Base-by-base conservation (phyloP, 1,140 invertebrate species). In the Lamellibrachia luymesi region DNA sequence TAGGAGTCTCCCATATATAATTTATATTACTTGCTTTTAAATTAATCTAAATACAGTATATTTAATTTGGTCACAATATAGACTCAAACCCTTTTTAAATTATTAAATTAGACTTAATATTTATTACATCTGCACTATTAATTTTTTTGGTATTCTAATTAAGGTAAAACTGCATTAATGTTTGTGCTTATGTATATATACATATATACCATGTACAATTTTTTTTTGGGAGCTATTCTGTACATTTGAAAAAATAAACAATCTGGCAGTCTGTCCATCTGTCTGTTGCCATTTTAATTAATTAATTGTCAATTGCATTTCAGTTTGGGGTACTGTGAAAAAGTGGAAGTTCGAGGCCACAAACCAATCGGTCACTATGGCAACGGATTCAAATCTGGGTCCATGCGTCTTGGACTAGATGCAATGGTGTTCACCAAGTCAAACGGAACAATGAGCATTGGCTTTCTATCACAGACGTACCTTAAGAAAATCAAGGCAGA, bases 241-340 rank as follows among this genome's bases (percentile, higher is more conserved):
- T 38, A 38, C 38, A 38, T 38, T 38, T 38, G 38, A 38, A 38
- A 38, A 38, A 38, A 38, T 38, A 38, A 38, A 38, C 38, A 38
- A 38, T 38, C 38, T 38, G 38, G 38, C 38, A 38, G 38, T 38
- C 1, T 38, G 38, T 38, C 38, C 38, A 38, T 38, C 38, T 38
- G 38, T 38, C 38, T 90, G 49, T 50, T 92, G 64, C 64, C 64
- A 80, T 80, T 80, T 92, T 51, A 51, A 50, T 92, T n/a, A 22
- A 22, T 27, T 92, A 22, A 51, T 93, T 93, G 38, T 49, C 56
- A 52, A 8, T 92, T 50, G 50, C 95, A 94, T 93, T 94, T 80
- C 64, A 96, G 96, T 93, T 96, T 96, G 95, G 96, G 96, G 10
- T 96, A 94, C 92, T 95, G 95, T 94, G 96, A 96, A 64, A 96